phyloP scores from a whole-genome alignment of 2,113 vertebrate species.

The Hemiscyllium ocellatum region DNA sequence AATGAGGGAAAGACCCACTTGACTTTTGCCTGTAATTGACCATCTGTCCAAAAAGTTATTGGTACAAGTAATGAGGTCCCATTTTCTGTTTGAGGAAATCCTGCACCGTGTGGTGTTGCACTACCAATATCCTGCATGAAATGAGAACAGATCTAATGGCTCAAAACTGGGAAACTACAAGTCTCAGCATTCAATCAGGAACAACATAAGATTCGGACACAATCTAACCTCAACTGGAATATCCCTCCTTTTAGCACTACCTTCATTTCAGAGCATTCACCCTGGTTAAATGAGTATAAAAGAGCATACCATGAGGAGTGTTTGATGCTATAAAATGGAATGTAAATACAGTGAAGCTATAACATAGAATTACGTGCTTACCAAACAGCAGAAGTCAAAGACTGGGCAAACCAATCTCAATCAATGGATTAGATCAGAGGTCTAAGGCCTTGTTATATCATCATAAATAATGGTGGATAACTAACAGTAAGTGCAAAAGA shows the following conservation, averaged over 20 bases:
- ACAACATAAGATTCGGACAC: too few relatives aligned
- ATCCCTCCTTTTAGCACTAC: neutral
- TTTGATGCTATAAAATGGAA: neutral
- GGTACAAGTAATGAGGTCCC: neutral
- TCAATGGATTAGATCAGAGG: too few relatives aligned
- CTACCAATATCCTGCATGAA: neutral
- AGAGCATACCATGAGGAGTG: neutral
- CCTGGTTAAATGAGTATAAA: neutral
- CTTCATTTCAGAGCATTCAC: neutral
- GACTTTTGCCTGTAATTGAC: neutral
- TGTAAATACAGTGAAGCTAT: neutral
- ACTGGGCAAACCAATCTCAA: too few relatives aligned
- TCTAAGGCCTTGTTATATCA: too few relatives aligned
- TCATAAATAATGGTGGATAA: too few relatives aligned
- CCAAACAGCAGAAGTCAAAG: neutral
- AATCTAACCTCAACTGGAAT: neutral
- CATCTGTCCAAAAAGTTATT: neutral
- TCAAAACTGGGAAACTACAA: neutral
- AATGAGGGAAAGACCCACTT: neutral
- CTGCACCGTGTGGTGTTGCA: neutral
- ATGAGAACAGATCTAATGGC: too few relatives aligned
- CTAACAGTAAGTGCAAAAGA: neutral
- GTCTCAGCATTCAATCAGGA: neutral
- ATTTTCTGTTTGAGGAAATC: neutral
- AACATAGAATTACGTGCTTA: neutral